phyloP scores from a whole-genome alignment of 2,113 vertebrate genomes.

The Grus americana region DNA sequence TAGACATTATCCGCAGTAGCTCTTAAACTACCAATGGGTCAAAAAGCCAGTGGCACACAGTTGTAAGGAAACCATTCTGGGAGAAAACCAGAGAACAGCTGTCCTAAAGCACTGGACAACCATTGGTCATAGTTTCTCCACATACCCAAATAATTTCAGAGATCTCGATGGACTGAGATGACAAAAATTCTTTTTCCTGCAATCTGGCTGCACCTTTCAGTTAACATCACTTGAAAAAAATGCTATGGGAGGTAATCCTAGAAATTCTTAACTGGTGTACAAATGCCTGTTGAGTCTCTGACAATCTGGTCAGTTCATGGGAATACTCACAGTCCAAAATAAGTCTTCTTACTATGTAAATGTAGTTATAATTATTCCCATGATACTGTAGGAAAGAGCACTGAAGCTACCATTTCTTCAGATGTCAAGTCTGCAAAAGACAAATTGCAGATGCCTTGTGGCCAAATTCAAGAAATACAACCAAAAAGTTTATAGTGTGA shows the following conservation, averaged over 20 bases:
- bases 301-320: not conserved
- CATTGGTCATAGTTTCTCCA: not conserved
- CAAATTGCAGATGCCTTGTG: not conserved
- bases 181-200: not conserved
- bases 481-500: not conserved
- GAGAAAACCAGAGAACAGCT: not conserved
- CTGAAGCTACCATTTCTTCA: not conserved
- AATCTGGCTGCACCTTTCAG: not conserved
- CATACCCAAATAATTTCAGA: not conserved
- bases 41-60: not conserved
- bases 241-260: not conserved
- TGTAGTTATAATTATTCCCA: not conserved
- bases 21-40: not conserved
- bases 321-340: not conserved
- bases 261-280: not conserved
- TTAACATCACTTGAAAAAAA: not conserved
- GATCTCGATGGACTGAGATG: not conserved
- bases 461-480: conserved; percentile 29
- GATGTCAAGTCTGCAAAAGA: not conserved
- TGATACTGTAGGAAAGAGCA: not conserved
- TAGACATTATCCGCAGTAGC: not conserved
- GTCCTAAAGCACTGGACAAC: not conserved
- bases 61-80: not conserved
- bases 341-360: not conserved
- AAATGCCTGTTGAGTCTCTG: not conserved